Percentiles rank a stretch among this genome's conserved stretches.
Evolutionary conservation across 2,113 vertebrate genomes (phyloP).

Genomic region (Plotosus lineatus): DNA sequence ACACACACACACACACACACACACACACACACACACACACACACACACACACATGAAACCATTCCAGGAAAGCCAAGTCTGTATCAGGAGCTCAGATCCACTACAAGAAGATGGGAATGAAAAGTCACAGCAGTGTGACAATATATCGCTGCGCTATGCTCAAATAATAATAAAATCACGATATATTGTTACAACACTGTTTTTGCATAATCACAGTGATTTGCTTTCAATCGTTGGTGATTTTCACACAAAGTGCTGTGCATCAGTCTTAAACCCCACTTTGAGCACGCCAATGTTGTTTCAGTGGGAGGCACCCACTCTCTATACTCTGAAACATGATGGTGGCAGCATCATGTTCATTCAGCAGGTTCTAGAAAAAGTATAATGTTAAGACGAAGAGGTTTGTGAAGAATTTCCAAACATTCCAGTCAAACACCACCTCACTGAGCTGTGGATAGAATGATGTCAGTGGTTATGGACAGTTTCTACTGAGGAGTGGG

Average conservation of each 20-base stretch:
- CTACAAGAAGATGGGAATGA: not conserved
- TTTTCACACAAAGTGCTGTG: not conserved
- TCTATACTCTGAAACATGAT: not conserved
- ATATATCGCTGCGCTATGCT: not conserved
- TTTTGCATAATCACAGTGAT: not conserved
- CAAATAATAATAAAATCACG: not conserved
- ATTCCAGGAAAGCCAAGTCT: conserved; percentile 47
- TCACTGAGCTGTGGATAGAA: not conserved
- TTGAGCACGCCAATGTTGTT: not conserved
- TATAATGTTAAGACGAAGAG: not conserved
- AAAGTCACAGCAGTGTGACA: not conserved
- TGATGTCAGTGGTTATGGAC: too few relatives aligned
- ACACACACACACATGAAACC: conserved; percentile 18
- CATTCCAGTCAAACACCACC: not conserved
- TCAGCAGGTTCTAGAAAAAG: not conserved
- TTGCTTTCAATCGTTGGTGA: not conserved
- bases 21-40: conserved; percentile 28
- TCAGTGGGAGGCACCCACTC: too few relatives aligned
- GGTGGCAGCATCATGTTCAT: not conserved
- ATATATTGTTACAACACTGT: not conserved
- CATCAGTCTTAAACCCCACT: not conserved
- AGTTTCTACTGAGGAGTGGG: not conserved
- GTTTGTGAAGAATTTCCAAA: not conserved
- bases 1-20: conserved; percentile 38
- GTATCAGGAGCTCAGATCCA: conserved; percentile 24